Evolutionary conservation across 2,888 invertebrate species (phyloP), one percentile per base, ranked within the genome.

Genomic region (Tinea semifulvella): DNA sequence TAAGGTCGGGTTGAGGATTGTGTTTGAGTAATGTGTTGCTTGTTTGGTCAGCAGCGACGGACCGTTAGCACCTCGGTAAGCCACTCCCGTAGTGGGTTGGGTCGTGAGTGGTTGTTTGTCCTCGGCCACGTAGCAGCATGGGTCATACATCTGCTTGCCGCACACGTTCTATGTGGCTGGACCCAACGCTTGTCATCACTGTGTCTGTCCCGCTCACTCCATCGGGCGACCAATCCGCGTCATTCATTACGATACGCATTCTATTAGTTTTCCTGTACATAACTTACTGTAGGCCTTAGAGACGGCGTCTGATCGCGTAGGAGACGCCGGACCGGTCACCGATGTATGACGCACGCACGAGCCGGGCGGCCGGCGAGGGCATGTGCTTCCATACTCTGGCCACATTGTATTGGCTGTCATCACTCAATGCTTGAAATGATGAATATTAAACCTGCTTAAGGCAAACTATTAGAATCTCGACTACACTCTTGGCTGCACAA

Each of bases 11-110:
- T 31, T 14, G 4, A 31, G 13, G 31, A 31, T 13, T 66, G 60
- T 71, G 66, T 60, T 64, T 79, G 77, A 79, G 69, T n/a, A 60
- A 64, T 76, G 71, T 77, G 77, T 67, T 75, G 75, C 77, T 80
- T 79, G 75, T 77, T 76, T 76, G 79, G 76, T 76, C 79, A 76
- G 79, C 79, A 76, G 79, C 79, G 64, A 75, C 77, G 79, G 79
- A 76, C 73, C 77, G 77, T 68, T 77, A 80, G 77, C 70, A 63
- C 68, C 73, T 75, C 74, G 79, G 79, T 80, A 80, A 80, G 79
- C 75, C 69, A 68, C 61, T 18, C 17, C 36, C 18, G 17, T 36
- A 14, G 31, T 38, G n/a, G 22, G 25, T 38, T 31, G 31, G 6
- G 25, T 25, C 40, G 40, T 22, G 22, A 5, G 22, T 39, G 35